Evolutionary conservation across 2,113 vertebrate species (phyloP).

Genomic region (Ardeotis arabs): DNA sequence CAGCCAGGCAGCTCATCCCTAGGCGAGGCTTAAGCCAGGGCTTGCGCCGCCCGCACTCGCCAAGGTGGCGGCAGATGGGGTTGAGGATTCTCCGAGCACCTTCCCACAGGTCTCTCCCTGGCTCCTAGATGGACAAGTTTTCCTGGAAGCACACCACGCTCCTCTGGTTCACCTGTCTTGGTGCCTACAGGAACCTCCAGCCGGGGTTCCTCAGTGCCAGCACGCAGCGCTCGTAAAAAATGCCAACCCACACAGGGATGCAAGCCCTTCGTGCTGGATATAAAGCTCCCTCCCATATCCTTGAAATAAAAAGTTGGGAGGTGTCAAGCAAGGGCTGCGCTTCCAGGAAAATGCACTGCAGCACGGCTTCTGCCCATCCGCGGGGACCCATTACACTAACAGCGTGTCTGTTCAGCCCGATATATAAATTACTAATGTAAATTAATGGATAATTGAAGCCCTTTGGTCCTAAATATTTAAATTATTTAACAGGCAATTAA

Average conservation of each 20-base stretch:
- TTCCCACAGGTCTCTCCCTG: background rate
- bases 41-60: accelerated
- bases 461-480: conserved; percentile 74
- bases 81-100: background rate
- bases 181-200: background rate
- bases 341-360: conserved; percentile 64
- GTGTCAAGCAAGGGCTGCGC: conserved; percentile 11
- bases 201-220: background rate
- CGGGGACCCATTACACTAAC: conserved; percentile 67
- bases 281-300: background rate
- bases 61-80: background rate
- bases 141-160: background rate
- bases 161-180: background rate
- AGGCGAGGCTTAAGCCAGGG: background rate
- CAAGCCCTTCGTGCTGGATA: background rate
- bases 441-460: conserved; percentile 77
- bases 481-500: conserved; percentile 77
- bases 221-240: background rate
- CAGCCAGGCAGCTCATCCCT: background rate
- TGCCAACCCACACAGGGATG: background rate
- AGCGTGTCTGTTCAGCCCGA: conserved; percentile 63
- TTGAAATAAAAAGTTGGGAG: background rate
- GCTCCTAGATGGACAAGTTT: background rate
- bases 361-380: conserved; percentile 32
- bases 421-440: conserved; percentile 78